Conservation (phyloP, 2,113 vertebrate species). For the Chamaea fasciata region DNA sequence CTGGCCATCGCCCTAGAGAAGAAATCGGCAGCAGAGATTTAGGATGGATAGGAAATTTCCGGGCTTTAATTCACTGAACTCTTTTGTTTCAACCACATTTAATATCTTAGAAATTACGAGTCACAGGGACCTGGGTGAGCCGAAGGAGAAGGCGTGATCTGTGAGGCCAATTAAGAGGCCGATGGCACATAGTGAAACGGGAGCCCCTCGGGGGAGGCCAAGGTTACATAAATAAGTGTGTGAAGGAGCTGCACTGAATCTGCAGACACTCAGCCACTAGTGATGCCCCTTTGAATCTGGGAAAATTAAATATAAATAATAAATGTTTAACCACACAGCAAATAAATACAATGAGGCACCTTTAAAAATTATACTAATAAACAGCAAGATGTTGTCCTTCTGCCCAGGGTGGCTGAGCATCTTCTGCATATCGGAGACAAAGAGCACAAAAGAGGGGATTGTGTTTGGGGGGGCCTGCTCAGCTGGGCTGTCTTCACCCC, state of each 20-base stretch:
- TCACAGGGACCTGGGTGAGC: neutral
- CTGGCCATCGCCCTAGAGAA: neutral
- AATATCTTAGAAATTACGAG: constrained; percentile 65
- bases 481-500: neutral
- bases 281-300: constrained; percentile 22
- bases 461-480: neutral
- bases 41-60: neutral
- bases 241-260: constrained; percentile 43
- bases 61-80: constrained; percentile 45
- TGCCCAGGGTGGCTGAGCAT: constrained; percentile 9
- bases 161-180: constrained; percentile 48
- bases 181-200: neutral
- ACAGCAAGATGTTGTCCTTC: constrained; percentile 47
- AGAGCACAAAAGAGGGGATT: neutral
- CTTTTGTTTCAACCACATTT: constrained; percentile 49
- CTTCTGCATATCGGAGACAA: neutral
- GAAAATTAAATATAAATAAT: constrained; percentile 73
- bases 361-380: constrained; percentile 71
- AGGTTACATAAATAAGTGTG: constrained; percentile 59
- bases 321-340: constrained; percentile 51
- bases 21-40: neutral
- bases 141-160: constrained; percentile 26
- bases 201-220: constrained; percentile 25
- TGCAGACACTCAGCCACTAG: constrained; percentile 15
- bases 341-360: constrained; percentile 64